A percentile compares a stretch with the other conserved stretches of the same genome.
Evolutionary conservation across 1,140 invertebrate genomes (phyloP).

Genomic region (Drosophila pandora): DNA sequence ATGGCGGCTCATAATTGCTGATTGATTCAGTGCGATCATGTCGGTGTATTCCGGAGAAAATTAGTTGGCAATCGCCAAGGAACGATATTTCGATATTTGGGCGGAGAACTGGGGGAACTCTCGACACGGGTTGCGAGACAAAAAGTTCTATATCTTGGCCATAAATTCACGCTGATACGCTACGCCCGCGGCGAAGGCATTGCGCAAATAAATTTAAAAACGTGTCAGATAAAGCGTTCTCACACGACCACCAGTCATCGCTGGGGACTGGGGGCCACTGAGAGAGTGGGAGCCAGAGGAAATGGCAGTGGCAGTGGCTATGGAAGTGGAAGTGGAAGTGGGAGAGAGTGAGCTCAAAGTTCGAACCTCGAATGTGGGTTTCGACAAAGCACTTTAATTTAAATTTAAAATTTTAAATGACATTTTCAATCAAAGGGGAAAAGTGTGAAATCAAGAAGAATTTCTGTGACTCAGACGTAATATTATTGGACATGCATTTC

Average conservation of each 20-base stretch:
- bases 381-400: neutral
- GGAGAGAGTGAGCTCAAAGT: conserved; percentile 47
- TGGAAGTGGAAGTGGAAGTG: conserved; percentile 1
- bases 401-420: neutral
- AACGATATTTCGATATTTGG: conserved; percentile 1
- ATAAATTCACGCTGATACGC: conserved; percentile 43
- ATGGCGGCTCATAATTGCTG: conserved; percentile 49
- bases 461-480: neutral
- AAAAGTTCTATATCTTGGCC: conserved; percentile 50
- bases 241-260: conserved; percentile 55
- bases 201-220: conserved; percentile 73
- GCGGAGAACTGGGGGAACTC: conserved; percentile 2
- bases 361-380: conserved; percentile 30
- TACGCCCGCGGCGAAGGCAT: conserved; percentile 42
- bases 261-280: conserved; percentile 16
- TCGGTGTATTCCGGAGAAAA: conserved; percentile 18
- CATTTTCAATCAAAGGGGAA: too few relatives aligned
- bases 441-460: neutral
- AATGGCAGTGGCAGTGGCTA: neutral
- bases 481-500: conserved; percentile 20
- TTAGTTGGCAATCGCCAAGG: conserved; percentile 6
- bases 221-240: conserved; percentile 72
- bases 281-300: conserved; percentile 24
- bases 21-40: conserved; percentile 33
- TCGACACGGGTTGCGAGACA: conserved; percentile 20